Evolutionary conservation across 1,140 invertebrate genomes (phyloP), one percentile per base, ranked within the genome.

Genomic region (Drosophila azteca): DNA sequence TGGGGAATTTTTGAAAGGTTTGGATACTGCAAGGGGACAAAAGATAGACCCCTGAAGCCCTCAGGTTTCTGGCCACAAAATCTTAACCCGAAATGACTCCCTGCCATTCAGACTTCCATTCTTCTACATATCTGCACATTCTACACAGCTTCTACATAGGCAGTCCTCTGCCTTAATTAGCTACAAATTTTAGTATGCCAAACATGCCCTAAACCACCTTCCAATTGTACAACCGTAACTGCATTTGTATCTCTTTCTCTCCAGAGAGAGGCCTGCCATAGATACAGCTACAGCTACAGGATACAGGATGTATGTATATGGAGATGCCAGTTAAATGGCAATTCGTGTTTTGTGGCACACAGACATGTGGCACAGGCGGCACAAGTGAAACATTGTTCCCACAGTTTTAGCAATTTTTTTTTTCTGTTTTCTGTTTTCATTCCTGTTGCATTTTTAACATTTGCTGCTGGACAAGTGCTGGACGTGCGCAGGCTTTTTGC

Each of bases 331-430:
- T 67, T 87, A 85, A 85, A 85, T 81, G 78, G 82, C 73, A 57
- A 78, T 74, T 75, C 72, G 78, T 84, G 77, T 87, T 80, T 76
- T 74, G 59, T 65, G 65, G 35, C 48, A 54, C 79, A 78, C 79
- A 78, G 50, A 61, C 24, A 57, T 39, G 2, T 0, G 17, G 17
- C 29, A 31, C 2, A 31, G 3, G 31, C 9, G 31, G 8, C 31
- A 66, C 55, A 74, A 66, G 49, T 73, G 61, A 60, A 80, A 65
- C 70, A 75, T 53, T 58, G 66, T 45, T 76, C 50, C 43, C 57
- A 67, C 73, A 73, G 67, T 82, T 69, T 63, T 77, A 66, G 68
- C 67, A 48, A 74, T 73, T 73, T 81, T 85, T 82, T 82, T 79
- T 68, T 69, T 55, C 45, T 70, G 49, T 81, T 85, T 77, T 82